Evolutionary conservation across 2,113 vertebrate species (phyloP).

Genomic region (Xenopus tropicalis): DNA sequence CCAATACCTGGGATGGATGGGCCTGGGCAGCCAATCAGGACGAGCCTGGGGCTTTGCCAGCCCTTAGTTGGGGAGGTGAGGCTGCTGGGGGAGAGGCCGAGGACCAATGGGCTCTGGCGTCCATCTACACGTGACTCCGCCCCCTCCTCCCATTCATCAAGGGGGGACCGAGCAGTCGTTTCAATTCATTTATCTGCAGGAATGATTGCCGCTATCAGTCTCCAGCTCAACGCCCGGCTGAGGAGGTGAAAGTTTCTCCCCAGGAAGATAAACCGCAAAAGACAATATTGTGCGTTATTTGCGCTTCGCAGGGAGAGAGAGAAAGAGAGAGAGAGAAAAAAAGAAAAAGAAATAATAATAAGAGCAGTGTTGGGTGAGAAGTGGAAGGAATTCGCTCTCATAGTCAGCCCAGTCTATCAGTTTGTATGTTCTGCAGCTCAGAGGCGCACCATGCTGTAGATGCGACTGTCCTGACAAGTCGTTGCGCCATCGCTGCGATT

Average conservation of each 20-base stretch:
- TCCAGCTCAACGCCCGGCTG: constrained; percentile 98
- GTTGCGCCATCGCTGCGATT: constrained; percentile 52
- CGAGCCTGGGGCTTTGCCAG: constrained; percentile 68
- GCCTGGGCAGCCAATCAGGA: constrained; percentile 83
- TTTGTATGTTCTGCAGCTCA: neutral
- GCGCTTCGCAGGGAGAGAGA: constrained; percentile 60
- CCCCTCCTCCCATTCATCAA: constrained; percentile 97
- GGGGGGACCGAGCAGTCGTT: constrained; percentile 98
- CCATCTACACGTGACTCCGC: constrained; percentile 74
- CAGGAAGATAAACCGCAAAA: constrained; percentile 99
- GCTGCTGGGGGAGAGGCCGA: constrained; percentile 68
- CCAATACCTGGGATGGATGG: constrained; percentile 96
- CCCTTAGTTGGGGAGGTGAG: constrained; percentile 84
- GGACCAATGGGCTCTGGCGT: constrained; percentile 73
- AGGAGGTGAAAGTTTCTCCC: constrained; percentile 99
- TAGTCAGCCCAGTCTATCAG: constrained; percentile 52
- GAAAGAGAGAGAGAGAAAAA: constrained; percentile 36
- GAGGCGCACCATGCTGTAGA: neutral
- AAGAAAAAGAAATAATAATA: neutral
- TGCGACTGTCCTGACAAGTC: constrained; percentile 9
- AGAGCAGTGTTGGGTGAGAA: neutral
- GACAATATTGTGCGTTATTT: constrained; percentile 95
- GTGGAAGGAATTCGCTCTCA: constrained; percentile 37
- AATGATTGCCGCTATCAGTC: constrained; percentile 99
- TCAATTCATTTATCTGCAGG: constrained; percentile 99